These are phyloP conservation scores for Meandrina meandrites DNA, from an alignment of 92 coral and sea anemone species.

Conservation along the genomic window DNA sequence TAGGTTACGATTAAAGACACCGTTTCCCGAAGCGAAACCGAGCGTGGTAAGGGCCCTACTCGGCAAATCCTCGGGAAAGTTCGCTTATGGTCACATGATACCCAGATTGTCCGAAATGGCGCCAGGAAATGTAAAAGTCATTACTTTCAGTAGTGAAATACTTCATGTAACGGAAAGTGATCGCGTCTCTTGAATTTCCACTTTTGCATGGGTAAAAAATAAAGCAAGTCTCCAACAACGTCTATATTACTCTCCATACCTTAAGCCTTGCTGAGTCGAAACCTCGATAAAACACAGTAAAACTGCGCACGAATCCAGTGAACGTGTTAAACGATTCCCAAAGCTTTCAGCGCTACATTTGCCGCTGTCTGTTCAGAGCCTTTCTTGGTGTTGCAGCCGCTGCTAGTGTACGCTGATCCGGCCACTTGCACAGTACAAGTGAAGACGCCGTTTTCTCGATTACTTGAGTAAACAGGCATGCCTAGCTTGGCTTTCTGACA, in stretches of 20 bases:
- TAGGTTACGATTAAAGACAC: background rate
- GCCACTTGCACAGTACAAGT: slow-evolving; percentile 74
- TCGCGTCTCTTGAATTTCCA: background rate
- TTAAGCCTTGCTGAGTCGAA: background rate
- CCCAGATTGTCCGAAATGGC: background rate
- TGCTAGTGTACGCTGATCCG: slow-evolving; percentile 62
- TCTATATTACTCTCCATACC: slow-evolving; percentile 19
- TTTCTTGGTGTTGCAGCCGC: slow-evolving; percentile 90
- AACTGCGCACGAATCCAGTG: background rate
- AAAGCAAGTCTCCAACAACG: background rate
- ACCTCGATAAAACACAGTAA: background rate
- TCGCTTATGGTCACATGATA: background rate
- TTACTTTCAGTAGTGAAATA: background rate
- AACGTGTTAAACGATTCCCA: slow-evolving; percentile 57
- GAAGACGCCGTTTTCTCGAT: slow-evolving; percentile 64
- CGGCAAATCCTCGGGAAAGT: background rate
- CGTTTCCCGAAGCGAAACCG: background rate
- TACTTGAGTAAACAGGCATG: slow-evolving; percentile 74
- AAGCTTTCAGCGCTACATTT: slow-evolving; percentile 75
- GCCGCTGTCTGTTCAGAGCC: slow-evolving; percentile 97
- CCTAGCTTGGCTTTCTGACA: slow-evolving; percentile 79
- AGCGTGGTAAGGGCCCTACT: background rate
- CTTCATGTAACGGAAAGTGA: background rate
- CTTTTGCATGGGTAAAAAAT: background rate
- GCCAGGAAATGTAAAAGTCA: background rate